Percentiles rank a stretch among this genome's conserved stretches.
These are phyloP conservation scores for Ephestia elutella DNA, from an alignment of 1,140 invertebrate genomes.

Conservation along the genomic window DNA sequence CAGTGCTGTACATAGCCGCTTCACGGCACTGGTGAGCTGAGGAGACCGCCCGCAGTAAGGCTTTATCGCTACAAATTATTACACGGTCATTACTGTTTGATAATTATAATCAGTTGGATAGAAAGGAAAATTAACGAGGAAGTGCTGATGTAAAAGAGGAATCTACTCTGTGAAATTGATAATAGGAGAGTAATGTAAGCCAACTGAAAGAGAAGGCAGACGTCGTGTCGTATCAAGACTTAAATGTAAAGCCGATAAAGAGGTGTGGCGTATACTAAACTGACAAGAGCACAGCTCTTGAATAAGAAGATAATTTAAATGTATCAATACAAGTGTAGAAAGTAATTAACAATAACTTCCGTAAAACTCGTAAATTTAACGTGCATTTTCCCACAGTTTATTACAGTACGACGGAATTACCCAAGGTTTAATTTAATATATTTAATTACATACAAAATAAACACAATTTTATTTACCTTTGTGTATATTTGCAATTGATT, in stretches of 20 bases:
- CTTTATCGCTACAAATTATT: constrained; percentile 61
- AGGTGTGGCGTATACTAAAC: no score
- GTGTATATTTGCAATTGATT: constrained; percentile 92
- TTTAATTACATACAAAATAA: not conserved
- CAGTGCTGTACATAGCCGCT: constrained; percentile 89
- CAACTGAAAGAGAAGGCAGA: no score
- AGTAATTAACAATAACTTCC: not conserved
- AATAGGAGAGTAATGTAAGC: no score
- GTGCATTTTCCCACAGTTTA: not conserved
- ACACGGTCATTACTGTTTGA: not conserved
- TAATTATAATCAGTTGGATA: no score
- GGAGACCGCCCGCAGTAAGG: constrained; percentile 67
- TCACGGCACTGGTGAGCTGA: constrained; percentile 81
- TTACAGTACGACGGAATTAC: not conserved
- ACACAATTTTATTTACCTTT: constrained; percentile 67
- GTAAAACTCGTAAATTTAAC: not conserved
- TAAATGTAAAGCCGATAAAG: no score
- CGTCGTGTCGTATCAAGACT: no score
- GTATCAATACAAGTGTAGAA: no score
- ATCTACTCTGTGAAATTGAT: no score
- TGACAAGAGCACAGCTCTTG: no score
- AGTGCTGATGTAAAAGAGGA: no score
- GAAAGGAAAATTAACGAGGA: no score
- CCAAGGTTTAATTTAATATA: not conserved
- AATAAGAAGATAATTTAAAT: no score